Conservation (phyloP, 2,888 invertebrate species). For the Laspeyria flexula region DNA sequence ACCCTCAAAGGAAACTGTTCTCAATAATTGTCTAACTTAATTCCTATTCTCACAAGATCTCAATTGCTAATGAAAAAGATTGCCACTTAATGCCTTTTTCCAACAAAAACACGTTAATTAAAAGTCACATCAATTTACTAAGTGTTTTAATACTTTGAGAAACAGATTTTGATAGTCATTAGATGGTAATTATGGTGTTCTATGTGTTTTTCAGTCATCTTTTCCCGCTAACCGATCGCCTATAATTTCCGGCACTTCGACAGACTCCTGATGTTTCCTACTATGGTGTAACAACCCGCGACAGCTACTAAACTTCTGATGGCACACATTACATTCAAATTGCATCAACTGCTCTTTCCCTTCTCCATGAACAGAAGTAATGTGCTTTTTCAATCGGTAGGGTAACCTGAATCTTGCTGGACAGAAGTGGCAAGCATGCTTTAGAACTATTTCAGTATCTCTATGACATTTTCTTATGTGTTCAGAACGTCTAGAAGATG, state of each 20-base stretch:
- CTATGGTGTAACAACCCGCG: slow-evolving; percentile 66
- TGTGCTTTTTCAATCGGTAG: slow-evolving; percentile 62
- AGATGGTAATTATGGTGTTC: no score
- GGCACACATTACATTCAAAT: slow-evolving; percentile 63
- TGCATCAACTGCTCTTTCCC: slow-evolving; percentile 31
- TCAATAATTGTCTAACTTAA: no score
- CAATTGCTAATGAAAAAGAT: no score
- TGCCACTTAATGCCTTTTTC: no score
- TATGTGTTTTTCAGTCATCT: no score
- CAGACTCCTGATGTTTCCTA: slow-evolving; percentile 55
- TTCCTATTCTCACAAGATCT: no score
- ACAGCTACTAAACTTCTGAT: slow-evolving; percentile 63
- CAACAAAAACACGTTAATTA: no score
- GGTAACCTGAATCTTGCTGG: slow-evolving; percentile 69
- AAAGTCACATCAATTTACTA: no score
- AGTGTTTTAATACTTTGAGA: no score
- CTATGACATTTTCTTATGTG: slow-evolving; percentile 66
- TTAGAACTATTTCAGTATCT: slow-evolving; percentile 49
- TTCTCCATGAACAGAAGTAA: slow-evolving; percentile 54
- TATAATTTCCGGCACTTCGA: not conserved
- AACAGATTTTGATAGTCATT: no score
- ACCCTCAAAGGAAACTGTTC: no score
- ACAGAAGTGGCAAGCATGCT: slow-evolving; percentile 64
- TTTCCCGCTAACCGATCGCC: not conserved
- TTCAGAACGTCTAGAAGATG: slow-evolving; percentile 72